phyloP scores from a whole-genome alignment of 1,140 invertebrate genomes.

The Lucilia cuprina region DNA sequence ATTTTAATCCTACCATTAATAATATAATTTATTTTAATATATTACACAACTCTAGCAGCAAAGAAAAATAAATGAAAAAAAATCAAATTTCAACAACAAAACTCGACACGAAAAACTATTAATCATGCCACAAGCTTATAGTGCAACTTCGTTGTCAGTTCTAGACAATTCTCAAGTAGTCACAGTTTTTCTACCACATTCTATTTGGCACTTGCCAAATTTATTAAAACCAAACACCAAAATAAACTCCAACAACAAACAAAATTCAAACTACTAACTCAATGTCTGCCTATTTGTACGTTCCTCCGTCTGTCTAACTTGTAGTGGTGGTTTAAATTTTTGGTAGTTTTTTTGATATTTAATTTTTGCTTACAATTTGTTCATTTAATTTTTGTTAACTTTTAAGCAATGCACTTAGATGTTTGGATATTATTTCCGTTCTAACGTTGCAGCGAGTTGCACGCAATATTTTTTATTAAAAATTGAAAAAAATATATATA shows the following conservation, averaged over 20 bases:
- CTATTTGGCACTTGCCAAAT: neutral
- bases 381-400: neutral
- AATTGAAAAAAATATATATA: neutral
- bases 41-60: too few relatives aligned
- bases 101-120: neutral
- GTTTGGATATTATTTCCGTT: conserved; percentile 56
- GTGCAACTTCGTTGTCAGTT: neutral
- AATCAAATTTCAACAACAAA: neutral
- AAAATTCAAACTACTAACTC: neutral
- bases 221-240: neutral
- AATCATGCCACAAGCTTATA: neutral
- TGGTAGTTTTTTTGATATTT: neutral
- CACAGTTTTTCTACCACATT: neutral
- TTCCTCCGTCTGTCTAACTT: neutral
- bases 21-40: too few relatives aligned
- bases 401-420: conserved; percentile 47
- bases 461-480: conserved; percentile 44
- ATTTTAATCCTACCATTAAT: too few relatives aligned
- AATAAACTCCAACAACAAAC: neutral
- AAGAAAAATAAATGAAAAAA: too few relatives aligned
- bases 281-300: neutral
- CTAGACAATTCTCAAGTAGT: neutral
- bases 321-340: neutral
- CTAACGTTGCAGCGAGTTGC: conserved; percentile 54
- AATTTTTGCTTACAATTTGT: neutral